Conservation (phyloP, 2,797 vertebrate genomes). For the Gymnothorax javanicus region DNA sequence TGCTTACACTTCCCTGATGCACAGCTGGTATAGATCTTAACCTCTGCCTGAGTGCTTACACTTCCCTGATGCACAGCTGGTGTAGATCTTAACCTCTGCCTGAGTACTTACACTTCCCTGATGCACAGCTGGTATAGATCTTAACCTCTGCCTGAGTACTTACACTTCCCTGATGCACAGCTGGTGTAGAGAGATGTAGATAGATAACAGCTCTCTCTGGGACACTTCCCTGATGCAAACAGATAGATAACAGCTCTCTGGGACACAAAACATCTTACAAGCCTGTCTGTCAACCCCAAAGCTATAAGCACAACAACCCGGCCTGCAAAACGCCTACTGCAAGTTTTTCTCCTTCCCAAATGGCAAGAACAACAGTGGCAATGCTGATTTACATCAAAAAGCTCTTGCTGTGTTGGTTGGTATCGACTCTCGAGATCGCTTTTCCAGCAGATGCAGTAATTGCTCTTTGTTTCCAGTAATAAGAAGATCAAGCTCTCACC, state of each 20-base stretch:
- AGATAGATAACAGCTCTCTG: neutral
- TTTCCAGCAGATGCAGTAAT: conserved; percentile 44
- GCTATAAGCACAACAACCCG: neutral
- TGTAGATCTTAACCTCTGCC: too few relatives aligned
- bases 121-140: too few relatives aligned
- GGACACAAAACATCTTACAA: too few relatives aligned
- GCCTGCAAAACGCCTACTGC: conserved; percentile 38
- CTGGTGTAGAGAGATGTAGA: neutral
- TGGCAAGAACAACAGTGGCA: conserved; percentile 13
- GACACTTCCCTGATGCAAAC: neutral
- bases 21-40: too few relatives aligned
- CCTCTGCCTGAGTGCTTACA: too few relatives aligned
- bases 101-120: too few relatives aligned
- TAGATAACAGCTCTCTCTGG: conserved; percentile 2
- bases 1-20: too few relatives aligned
- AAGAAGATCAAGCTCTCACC: conserved; percentile 26
- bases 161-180: neutral
- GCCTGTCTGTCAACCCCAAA: conserved; percentile 2
- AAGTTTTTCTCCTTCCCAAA: conserved; percentile 38
- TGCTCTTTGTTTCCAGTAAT: conserved; percentile 46
- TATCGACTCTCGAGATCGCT: conserved; percentile 36
- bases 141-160: neutral
- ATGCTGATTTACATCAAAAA: conserved; percentile 8
- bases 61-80: too few relatives aligned
- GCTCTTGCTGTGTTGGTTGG: conserved; percentile 31